These are phyloP conservation scores for Tangara arthus DNA, from an alignment of 2,797 vertebrate genomes.

Conservation along the genomic window DNA sequence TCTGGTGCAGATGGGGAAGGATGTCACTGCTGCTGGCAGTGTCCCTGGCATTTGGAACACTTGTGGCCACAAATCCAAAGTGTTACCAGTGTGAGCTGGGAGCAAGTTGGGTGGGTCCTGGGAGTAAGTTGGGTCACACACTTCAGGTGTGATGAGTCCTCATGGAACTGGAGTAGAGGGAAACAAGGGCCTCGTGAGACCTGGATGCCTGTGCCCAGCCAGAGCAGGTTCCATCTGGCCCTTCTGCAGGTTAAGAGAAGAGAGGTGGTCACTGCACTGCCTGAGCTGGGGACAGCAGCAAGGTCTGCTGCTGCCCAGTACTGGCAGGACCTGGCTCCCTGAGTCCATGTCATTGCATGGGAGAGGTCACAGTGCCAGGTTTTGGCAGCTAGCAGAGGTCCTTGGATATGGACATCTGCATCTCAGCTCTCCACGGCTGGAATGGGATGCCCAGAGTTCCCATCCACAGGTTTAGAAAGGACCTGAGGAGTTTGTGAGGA, in stretches of 20 bases:
- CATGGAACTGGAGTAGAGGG: not conserved
- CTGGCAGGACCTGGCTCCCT: not conserved
- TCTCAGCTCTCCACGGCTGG: not conserved
- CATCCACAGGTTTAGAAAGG: not conserved
- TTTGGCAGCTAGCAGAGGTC: not conserved
- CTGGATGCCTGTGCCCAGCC: accelerated
- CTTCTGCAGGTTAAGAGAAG: not conserved
- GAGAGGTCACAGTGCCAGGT: not conserved
- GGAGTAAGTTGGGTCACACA: too few relatives aligned
- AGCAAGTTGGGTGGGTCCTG: not conserved
- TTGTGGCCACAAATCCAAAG: not conserved
- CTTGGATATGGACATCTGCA: not conserved
- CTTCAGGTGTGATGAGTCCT: not conserved
- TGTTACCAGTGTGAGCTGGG: not conserved
- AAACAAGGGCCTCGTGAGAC: not conserved
- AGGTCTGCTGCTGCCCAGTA: not conserved
- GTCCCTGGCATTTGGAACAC: not conserved
- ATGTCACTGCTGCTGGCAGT: accelerated
- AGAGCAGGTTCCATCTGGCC: not conserved
- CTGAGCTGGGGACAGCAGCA: not conserved
- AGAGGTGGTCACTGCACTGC: not conserved
- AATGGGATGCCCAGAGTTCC: not conserved
- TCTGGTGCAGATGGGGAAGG: not conserved
- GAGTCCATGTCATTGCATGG: too few relatives aligned
- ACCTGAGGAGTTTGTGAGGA: not conserved